Evolutionary conservation across 2,113 vertebrate species (phyloP), one percentile per base, ranked within the genome.

Genomic region (Nothocercus nigrocapillus): DNA sequence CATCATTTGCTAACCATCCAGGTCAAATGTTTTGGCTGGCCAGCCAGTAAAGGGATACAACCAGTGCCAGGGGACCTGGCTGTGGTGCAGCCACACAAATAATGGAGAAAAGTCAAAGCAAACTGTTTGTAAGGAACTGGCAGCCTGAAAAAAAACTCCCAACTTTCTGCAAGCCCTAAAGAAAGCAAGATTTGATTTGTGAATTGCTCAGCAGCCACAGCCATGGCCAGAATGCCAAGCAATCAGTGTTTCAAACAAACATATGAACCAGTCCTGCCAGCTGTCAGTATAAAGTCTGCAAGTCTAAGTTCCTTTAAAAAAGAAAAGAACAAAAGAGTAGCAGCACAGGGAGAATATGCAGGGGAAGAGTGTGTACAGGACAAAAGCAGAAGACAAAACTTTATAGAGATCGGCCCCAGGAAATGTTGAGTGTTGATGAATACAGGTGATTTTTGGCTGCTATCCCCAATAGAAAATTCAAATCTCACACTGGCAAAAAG

Each of bases 181-280:
- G 81, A 83, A 93, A 93, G 56, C 30, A 75, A 66, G 30, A 25
- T 68, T 36, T 75, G 34, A 75, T 94, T 78, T 90, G 69, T 92
- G 66, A 96, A 72, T 42, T 85, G 42, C 40, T 93, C 56, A 58
- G 17, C 51, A 81, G 61, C 28, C 49, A 75, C 30, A 88, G 7
- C 25, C 53, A 34, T 18, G 30, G 74, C 4, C 19, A 1, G 92
- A 92, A 89, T 86, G 81, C 61, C 80, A 93, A 73, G 66, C 69
- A 84, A 79, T 82, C 93, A 73, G 34, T 76, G 72, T 75, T 88
- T 80, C 64, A 94, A 94, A 85, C 70, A 93, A 95, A 93, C 38
- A 90, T 44, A 72, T 81, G 73, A 78, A 69, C 14, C 36, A 72
- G 34, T 64, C 91, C 54, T 78, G 54, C 47, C 47, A 83, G 34